A percentile compares a stretch with the other conserved stretches of the same genome.
Evolutionary conservation across 2,888 invertebrate genomes (phyloP).

Genomic region (Thera obeliscata): DNA sequence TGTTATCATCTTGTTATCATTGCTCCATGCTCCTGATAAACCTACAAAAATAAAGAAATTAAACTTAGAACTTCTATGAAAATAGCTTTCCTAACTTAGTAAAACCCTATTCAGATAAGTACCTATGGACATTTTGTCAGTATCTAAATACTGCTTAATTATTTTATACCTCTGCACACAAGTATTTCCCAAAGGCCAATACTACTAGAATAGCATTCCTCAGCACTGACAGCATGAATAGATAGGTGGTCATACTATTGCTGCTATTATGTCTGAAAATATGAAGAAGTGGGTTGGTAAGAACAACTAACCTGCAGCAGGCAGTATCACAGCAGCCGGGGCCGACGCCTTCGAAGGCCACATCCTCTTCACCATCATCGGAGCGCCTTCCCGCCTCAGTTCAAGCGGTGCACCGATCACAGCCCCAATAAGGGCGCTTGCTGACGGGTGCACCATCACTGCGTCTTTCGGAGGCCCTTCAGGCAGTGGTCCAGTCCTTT

Average conservation of each 20-base stretch:
- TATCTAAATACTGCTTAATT: no score
- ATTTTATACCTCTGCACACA: no score
- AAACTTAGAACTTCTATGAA: not conserved
- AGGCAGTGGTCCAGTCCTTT: constrained; percentile 62
- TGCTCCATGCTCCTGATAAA: constrained; percentile 66
- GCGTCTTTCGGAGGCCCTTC: constrained; percentile 71
- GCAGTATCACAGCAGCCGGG: constrained; percentile 73
- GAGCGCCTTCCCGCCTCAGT: constrained; percentile 67
- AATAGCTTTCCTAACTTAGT: not conserved
- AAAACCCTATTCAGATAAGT: no score
- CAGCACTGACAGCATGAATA: no score
- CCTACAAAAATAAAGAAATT: constrained; percentile 56
- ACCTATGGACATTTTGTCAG: no score
- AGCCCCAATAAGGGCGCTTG: constrained; percentile 67
- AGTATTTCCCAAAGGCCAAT: no score
- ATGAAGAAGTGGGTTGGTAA: not conserved
- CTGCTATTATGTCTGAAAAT: no score
- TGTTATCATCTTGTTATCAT: constrained; percentile 66
- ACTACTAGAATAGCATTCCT: no score
- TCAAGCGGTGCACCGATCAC: constrained; percentile 72
- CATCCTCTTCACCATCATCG: constrained; percentile 70
- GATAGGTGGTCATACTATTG: no score
- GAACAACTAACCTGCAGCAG: constrained; percentile 65
- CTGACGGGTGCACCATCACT: constrained; percentile 73
- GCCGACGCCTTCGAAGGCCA: constrained; percentile 78